phyloP scores from a whole-genome alignment of 2,113 vertebrate genomes.

The Peromyscus leucopus region DNA sequence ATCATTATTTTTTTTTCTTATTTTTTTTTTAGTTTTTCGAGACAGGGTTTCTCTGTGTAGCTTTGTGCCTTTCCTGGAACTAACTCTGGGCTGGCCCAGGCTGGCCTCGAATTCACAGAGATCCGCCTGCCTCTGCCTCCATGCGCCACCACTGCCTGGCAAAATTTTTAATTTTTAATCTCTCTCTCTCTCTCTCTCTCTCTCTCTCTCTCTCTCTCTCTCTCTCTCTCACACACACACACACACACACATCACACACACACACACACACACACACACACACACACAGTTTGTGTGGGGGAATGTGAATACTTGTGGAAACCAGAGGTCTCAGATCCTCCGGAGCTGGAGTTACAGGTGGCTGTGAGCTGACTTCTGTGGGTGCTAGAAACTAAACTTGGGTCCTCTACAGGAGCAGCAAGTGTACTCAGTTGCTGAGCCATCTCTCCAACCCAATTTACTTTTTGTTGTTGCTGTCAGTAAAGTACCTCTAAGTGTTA shows the following conservation, averaged over 20 bases:
- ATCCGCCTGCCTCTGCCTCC: too few relatives aligned
- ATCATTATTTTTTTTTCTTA: too few relatives aligned
- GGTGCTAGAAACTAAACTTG: not conserved
- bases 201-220: too few relatives aligned
- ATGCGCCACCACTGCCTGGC: too few relatives aligned
- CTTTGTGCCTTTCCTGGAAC: too few relatives aligned
- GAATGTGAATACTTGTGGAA: not conserved
- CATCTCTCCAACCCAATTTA: not conserved
- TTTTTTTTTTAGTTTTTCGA: too few relatives aligned
- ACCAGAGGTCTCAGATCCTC: not conserved
- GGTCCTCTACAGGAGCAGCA: not conserved
- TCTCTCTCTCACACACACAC: not conserved
- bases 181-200: too few relatives aligned
- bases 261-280: not conserved
- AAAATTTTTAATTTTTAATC: not conserved
- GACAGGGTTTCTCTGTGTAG: too few relatives aligned
- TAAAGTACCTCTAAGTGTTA: not conserved
- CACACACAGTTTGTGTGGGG: not conserved
- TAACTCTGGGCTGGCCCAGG: too few relatives aligned
- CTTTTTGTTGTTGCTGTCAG: not conserved
- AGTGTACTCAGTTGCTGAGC: not conserved
- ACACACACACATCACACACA: not conserved
- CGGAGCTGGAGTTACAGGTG: not conserved
- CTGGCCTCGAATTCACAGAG: too few relatives aligned
- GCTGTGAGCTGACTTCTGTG: not conserved